phyloP scores from a whole-genome alignment of 2,797 vertebrate species.

The Enteromius argenteus region DNA sequence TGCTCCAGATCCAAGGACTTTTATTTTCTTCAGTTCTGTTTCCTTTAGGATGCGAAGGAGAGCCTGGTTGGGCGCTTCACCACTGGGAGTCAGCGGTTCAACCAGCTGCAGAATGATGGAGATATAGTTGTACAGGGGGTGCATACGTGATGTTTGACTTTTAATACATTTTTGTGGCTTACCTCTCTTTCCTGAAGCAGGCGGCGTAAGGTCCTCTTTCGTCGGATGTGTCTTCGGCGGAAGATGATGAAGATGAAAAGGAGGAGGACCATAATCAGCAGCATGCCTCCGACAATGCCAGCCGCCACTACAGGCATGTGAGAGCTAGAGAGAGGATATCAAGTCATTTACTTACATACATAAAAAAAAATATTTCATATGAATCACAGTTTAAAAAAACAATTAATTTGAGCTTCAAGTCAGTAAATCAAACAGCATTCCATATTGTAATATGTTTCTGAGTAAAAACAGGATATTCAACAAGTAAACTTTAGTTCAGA shows the following conservation, averaged over 20 bases:
- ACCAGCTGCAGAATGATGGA: slow-evolving; percentile 80
- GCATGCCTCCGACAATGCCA: slow-evolving; percentile 82
- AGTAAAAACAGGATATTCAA: background rate
- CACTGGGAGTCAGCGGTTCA: slow-evolving; percentile 90
- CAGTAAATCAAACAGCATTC: background rate
- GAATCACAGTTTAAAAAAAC: background rate
- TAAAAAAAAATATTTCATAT: background rate
- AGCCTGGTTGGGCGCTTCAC: slow-evolving; percentile 92
- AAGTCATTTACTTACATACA: background rate
- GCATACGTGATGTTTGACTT: background rate
- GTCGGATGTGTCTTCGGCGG: slow-evolving; percentile 82
- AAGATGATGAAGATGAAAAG: slow-evolving; percentile 81
- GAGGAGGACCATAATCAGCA: slow-evolving; percentile 78
- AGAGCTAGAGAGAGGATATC: slow-evolving; percentile 67
- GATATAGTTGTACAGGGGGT: background rate
- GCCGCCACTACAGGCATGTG: slow-evolving; percentile 77
- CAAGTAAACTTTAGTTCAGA: background rate
- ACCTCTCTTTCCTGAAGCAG: slow-evolving; percentile 93
- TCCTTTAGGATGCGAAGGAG: slow-evolving; percentile 93
- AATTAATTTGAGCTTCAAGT: background rate
- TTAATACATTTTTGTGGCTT: background rate
- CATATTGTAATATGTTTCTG: background rate
- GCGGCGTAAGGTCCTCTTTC: slow-evolving; percentile 87
- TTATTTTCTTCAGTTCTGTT: slow-evolving; percentile 90
- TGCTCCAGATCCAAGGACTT: slow-evolving; percentile 91